phyloP scores from a whole-genome alignment of 2,888 invertebrate genomes.

The Lithophane socia region DNA sequence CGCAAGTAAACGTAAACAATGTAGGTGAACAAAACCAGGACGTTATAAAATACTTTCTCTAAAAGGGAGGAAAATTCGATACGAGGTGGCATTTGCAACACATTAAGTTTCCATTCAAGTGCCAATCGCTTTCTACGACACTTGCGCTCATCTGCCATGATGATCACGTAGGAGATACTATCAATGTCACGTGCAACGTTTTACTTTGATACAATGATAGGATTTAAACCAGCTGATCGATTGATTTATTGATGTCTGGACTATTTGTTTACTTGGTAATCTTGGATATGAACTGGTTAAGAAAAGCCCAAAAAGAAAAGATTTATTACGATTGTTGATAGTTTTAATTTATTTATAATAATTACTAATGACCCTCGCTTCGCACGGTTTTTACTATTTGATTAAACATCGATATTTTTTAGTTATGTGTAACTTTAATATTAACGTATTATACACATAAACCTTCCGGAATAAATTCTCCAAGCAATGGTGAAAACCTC shows the following conservation, averaged over 20 bases:
- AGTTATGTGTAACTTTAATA: no score
- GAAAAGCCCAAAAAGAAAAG: background rate
- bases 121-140: conserved; percentile 68
- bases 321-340: no score
- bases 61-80: conserved; percentile 57
- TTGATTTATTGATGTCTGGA: background rate
- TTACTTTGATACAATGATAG: conserved; percentile 41
- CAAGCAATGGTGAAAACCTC: no score
- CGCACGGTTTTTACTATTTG: no score
- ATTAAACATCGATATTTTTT: no score
- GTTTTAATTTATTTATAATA: no score
- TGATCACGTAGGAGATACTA: conserved; percentile 58
- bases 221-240: conserved; percentile 24
- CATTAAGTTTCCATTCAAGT: conserved; percentile 66
- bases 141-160: conserved; percentile 58
- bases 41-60: conserved; percentile 65
- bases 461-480: no score
- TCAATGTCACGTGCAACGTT: conserved; percentile 49
- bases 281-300: background rate
- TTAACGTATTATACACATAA: no score
- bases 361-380: no score
- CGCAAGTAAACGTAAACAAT: conserved; percentile 34
- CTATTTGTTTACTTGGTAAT: background rate
- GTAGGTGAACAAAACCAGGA: conserved; percentile 50
- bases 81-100: conserved; percentile 54